Evolutionary conservation across 2,888 invertebrate species (phyloP), one percentile per base, ranked within the genome.

Genomic region (Noctuana brunneofusca): DNA sequence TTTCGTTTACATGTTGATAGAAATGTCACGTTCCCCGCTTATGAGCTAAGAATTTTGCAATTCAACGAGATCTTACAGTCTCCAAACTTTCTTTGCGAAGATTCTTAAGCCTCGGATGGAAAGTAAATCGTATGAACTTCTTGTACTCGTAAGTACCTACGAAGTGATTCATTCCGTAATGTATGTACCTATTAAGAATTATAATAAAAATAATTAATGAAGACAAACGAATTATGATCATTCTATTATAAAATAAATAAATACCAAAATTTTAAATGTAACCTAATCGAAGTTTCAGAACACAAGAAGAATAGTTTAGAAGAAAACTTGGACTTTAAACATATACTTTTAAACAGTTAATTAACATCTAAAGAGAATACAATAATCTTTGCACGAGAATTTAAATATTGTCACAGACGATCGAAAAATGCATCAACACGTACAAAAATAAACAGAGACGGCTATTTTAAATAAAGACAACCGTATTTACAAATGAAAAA

Each of bases 21-120:
- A 75, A 77, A 70, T 74, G 75, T 78, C 79, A 79, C 78, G 76
- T 80, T 69, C 71, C 73, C 69, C 62, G 71, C 73, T 72, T 71
- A 73, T 72, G 79, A 76, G 75, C 54, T 60, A 35, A 52, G 53
- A 54, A 77, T 80, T 81, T 83, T 80, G 80, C 77, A 76, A 78
- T 79, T 81, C 80, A 78, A 80, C 78, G 73, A 78, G 78, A 76
- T 77, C 78, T 71, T 73, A 71, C 74, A 35, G 75, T 70, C 75
- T 72, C 75, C 70, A 67, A 74, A 75, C 76, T 80, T 78, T 73
- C 70, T 75, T 75, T 73, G 70, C 11, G 54, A 8, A 48, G 22
- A 53, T 22, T 43, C 16, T 56, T 30, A 56, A 30, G 18, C 43
- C 30, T 18, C 16, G 43, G 43, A 56, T 43, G 16, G 20, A 56